Base-by-base conservation (phyloP, 2,888 invertebrate genomes). In the Eucera pruinosa region DNA sequence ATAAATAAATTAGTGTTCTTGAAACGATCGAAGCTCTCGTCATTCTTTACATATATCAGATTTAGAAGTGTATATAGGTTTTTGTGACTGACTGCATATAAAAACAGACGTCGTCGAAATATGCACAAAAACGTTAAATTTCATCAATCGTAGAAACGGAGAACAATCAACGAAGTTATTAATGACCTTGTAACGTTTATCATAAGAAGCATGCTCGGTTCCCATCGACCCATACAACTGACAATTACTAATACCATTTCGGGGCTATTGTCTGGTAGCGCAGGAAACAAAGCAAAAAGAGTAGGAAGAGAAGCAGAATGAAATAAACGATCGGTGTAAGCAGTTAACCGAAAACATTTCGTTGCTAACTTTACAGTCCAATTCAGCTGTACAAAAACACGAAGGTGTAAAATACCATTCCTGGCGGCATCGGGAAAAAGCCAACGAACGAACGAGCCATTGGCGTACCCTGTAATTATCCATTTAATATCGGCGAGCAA, bases 401-500 rank as follows among this genome's bases (percentile, higher is more conserved):
- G 33, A 15, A 36, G 54, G 58, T 54, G 62, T 52, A 71, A 64
- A 71, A 58, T 27, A 52, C 18, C 18, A 52, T 54, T 54, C 18
- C 9, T 1, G 23, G 39, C 25, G 18, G 25, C 2, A 18, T 36
- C 6, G 15, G 27, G 18, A 48, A 72, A 65, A 55, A 52, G 47
- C 39, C 39, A 20, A n/a, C n/a, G n/a, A n/a, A n/a, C 23, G 20
- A 45, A 50, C 57, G 33, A 71, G 47, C 30, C 39, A 11, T 11
- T 5, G n/a, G 25, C 30, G 74, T 68, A 43, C 15, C 69, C 47
- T 36, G 47, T 69, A 65, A 75, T 78, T 75, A 54, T 62, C 60
- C 54, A 45, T 61, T 78, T 69, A 69, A 76, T 69, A 65, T 76
- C 76, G 41, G 48, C 11, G 50, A 23, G 20, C 39, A 33, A 66